These are phyloP conservation scores for Piprites chloris DNA, from an alignment of 2,113 vertebrate genomes.

Conservation along the genomic window DNA sequence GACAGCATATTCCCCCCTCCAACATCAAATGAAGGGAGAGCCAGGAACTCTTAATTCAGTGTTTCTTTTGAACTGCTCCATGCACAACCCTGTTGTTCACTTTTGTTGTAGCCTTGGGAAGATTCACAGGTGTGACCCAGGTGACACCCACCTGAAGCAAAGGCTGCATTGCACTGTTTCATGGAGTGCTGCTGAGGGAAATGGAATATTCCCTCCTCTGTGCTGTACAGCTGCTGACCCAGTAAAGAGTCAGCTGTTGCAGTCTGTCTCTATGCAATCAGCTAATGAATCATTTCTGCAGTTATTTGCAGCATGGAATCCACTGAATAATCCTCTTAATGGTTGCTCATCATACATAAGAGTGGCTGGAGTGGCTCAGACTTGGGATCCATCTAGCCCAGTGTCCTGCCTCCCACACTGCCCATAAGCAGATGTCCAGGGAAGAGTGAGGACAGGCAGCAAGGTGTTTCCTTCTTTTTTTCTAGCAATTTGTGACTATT, in stretches of 20 bases:
- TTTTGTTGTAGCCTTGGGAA: not conserved
- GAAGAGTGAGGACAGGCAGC: not conserved
- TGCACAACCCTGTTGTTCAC: not conserved
- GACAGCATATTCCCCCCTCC: not conserved
- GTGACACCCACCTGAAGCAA: not conserved
- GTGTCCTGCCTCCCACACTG: not conserved
- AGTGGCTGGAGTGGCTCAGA: not conserved
- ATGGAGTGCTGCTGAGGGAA: not conserved
- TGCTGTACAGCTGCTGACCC: conserved; percentile 4
- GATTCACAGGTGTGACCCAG: not conserved
- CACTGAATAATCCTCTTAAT: conserved; percentile 27
- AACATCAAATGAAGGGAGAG: not conserved
- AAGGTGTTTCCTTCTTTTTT: not conserved
- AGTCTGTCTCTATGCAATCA: not conserved
- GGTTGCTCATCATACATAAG: not conserved
- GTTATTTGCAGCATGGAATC: not conserved
- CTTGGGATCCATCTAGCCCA: not conserved
- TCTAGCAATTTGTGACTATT: not conserved
- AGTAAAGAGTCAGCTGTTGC: not conserved
- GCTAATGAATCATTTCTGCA: conserved; percentile 12
- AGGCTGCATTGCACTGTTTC: not conserved
- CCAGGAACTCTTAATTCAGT: not conserved
- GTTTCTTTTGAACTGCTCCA: not conserved
- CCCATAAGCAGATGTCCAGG: not conserved
- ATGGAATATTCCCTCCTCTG: not conserved